These are phyloP conservation scores for Poeciliopsis paucimaculata DNA, from an alignment of 2,797 vertebrate genomes.

Conservation along the genomic window DNA sequence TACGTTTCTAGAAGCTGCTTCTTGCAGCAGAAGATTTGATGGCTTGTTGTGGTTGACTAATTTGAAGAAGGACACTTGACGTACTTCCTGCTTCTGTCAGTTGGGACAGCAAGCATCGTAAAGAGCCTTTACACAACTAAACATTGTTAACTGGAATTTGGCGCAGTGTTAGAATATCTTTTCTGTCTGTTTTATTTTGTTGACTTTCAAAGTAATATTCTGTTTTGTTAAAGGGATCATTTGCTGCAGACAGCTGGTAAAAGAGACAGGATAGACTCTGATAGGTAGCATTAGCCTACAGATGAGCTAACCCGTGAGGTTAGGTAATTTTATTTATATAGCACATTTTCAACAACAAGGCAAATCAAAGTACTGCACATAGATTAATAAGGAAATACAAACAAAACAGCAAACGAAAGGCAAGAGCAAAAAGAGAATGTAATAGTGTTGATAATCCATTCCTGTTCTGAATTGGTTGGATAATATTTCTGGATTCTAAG, in stretches of 20 bases:
- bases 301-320: background rate
- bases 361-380: too few species aligned
- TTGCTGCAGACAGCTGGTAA: background rate
- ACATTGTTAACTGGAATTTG: background rate
- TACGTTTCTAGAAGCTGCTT: slow-evolving; percentile 27
- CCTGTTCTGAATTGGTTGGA: too few species aligned
- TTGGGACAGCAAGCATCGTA: background rate
- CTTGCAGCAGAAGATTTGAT: slow-evolving; percentile 26
- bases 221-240: background rate
- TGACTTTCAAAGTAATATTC: background rate
- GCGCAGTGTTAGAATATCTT: background rate
- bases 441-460: too few species aligned
- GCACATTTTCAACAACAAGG: too few species aligned
- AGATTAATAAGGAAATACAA: too few species aligned
- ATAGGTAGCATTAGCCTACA: background rate
- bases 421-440: too few species aligned
- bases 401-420: too few species aligned
- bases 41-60: slow-evolving; percentile 45
- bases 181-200: background rate
- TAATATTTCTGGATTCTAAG: too few species aligned
- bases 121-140: background rate
- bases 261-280: background rate
- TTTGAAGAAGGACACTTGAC: slow-evolving; percentile 19
- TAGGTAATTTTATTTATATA: background rate
- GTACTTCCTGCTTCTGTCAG: slow-evolving; percentile 25